phyloP scores from a whole-genome alignment of 2,888 invertebrate species.

The Tiphia femorata region DNA sequence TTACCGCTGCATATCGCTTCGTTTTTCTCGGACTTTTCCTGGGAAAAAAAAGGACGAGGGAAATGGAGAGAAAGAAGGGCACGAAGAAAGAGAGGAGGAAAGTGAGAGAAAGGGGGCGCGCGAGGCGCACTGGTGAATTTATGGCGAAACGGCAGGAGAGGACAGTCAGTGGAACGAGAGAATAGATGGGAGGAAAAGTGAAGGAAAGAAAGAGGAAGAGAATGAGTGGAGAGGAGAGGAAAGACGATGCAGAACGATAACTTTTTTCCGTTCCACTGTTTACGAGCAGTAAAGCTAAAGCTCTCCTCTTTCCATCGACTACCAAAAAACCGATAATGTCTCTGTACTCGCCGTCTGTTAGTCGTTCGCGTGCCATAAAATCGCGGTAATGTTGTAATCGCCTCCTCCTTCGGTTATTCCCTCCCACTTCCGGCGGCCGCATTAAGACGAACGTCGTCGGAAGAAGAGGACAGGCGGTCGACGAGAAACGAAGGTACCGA shows the following conservation, averaged over 20 bases:
- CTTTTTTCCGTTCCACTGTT: constrained; percentile 41
- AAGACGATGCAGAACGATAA: constrained; percentile 39
- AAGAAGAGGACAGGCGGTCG: neutral
- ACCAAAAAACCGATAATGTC: constrained; percentile 48
- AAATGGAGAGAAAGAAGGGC: too few relatives aligned
- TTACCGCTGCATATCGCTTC: neutral
- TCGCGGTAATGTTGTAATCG: constrained; percentile 36
- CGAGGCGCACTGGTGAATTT: constrained; percentile 18
- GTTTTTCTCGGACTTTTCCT: constrained; percentile 23
- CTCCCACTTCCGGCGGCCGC: neutral
- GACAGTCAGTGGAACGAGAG: constrained; percentile 11
- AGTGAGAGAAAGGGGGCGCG: neutral
- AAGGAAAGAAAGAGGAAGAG: too few relatives aligned
- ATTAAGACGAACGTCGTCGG: neutral
- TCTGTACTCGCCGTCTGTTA: constrained; percentile 34
- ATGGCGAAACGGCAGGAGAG: constrained; percentile 18
- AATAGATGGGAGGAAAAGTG: constrained; percentile 3
- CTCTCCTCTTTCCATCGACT: constrained; percentile 17
- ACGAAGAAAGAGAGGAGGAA: too few relatives aligned
- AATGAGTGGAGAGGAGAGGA: constrained; percentile 8
- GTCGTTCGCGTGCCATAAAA: constrained; percentile 40
- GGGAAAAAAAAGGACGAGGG: neutral
- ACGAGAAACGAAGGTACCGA: neutral
- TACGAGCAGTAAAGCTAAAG: constrained; percentile 46
- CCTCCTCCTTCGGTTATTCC: constrained; percentile 7